These are phyloP conservation scores for Gorsachius goisagi DNA, from an alignment of 2,113 vertebrate genomes.

Conservation along the genomic window DNA sequence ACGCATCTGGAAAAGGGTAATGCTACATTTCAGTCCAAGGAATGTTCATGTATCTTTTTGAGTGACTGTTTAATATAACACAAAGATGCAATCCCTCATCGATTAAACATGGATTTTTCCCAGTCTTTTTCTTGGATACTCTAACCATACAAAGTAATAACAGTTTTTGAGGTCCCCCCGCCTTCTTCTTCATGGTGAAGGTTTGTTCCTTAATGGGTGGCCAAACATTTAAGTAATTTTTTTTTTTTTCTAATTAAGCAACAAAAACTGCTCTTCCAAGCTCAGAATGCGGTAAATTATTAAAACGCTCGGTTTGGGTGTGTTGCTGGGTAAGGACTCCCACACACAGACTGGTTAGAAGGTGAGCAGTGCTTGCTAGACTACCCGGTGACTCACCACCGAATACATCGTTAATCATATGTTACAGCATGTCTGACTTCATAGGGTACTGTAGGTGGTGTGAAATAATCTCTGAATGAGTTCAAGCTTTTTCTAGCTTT, in stretches of 20 bases:
- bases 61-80: not conserved
- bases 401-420: slow-evolving; percentile 36
- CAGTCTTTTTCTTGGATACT: not conserved
- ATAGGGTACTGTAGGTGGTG: slow-evolving; percentile 55
- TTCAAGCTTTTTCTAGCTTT: slow-evolving; percentile 53
- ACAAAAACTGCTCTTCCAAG: not conserved
- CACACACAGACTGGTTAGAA: slow-evolving; percentile 36
- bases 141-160: not conserved
- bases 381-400: slow-evolving; percentile 29
- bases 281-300: slow-evolving; percentile 16
- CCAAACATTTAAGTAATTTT: not conserved
- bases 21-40: not conserved
- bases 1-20: not conserved
- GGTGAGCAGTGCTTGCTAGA: slow-evolving; percentile 54
- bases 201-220: not conserved
- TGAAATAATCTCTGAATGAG: slow-evolving; percentile 60
- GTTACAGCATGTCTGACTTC: slow-evolving; percentile 66
- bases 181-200: not conserved
- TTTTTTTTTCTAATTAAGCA: not conserved
- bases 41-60: not conserved
- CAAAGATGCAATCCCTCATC: not conserved
- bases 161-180: not conserved
- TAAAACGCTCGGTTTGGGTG: slow-evolving; percentile 29
- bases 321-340: slow-evolving; percentile 38
- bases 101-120: not conserved